A percentile compares a stretch with the other conserved stretches of the same genome.
Conservation (phyloP, 2,797 vertebrate species). For the Rallus crepitans region DNA sequence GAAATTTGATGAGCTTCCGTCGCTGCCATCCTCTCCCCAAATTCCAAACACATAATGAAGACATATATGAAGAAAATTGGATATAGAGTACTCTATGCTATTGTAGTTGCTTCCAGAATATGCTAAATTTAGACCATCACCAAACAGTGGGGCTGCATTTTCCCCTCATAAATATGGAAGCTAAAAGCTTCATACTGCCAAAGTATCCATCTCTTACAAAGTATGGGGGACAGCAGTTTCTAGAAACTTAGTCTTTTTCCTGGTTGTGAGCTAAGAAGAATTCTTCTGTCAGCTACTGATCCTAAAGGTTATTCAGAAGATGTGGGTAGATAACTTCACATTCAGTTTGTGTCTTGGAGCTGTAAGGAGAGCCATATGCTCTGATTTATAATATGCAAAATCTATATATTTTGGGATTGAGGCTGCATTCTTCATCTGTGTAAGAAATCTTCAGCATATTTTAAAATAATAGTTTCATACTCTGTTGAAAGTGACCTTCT, state of each 20-base stretch:
- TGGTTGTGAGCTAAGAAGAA: background rate
- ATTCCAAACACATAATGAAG: background rate
- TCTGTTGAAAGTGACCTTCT: background rate
- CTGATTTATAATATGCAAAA: constrained; percentile 41
- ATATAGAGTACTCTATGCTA: background rate
- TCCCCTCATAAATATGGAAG: background rate
- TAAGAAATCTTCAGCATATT: background rate
- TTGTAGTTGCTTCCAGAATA: background rate
- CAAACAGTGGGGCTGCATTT: background rate
- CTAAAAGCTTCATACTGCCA: background rate
- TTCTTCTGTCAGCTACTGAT: constrained; percentile 15
- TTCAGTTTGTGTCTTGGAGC: constrained; percentile 20
- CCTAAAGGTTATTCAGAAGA: constrained; percentile 45
- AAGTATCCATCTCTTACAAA: background rate
- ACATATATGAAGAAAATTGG: background rate
- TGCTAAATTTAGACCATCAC: background rate
- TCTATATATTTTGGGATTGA: constrained; percentile 33
- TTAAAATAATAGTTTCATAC: background rate
- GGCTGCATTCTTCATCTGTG: constrained; percentile 9
- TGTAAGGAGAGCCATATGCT: constrained; percentile 62
- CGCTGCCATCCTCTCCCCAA: background rate
- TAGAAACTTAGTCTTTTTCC: background rate
- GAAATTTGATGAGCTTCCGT: background rate
- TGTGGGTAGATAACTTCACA: constrained; percentile 46
- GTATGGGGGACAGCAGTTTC: background rate